Evolutionary conservation across 1,140 invertebrate genomes (phyloP).

Genomic region (Drosophila tropicalis): DNA sequence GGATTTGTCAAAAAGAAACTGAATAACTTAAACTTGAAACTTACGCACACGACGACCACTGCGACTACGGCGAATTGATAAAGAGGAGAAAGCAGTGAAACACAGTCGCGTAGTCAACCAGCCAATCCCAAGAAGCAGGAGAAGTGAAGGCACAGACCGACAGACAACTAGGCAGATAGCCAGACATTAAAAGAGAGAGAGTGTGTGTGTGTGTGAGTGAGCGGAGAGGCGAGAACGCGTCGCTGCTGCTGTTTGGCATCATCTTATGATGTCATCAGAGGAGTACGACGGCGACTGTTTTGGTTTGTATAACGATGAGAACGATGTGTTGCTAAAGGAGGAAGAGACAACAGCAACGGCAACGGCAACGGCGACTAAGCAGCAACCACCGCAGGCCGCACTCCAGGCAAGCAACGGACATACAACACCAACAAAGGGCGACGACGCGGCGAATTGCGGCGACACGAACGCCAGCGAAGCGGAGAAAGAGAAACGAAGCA

Average conservation of each 20-base stretch:
- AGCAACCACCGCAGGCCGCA: slow-evolving; percentile 41
- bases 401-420: slow-evolving; percentile 66
- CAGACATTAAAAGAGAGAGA: slow-evolving; percentile 33
- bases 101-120: neutral
- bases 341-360: slow-evolving; percentile 44
- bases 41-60: slow-evolving; percentile 53
- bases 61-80: slow-evolving; percentile 41
- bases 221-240: slow-evolving; percentile 30
- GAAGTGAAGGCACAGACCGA: slow-evolving; percentile 35
- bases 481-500: slow-evolving; percentile 50
- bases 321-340: slow-evolving; percentile 93
- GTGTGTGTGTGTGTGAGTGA: neutral
- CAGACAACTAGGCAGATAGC: slow-evolving; percentile 37
- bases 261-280: slow-evolving; percentile 97
- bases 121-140: slow-evolving; percentile 41
- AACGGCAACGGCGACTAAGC: slow-evolving; percentile 46
- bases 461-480: slow-evolving; percentile 43
- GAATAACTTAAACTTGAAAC: slow-evolving; percentile 59
- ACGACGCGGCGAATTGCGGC: slow-evolving; percentile 70
- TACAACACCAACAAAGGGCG: slow-evolving; percentile 53
- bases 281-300: slow-evolving; percentile 93
- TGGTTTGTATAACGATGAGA: slow-evolving; percentile 91
- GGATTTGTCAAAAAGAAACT: slow-evolving; percentile 31
- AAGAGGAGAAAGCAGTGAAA: slow-evolving; percentile 37
- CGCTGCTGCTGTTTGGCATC: slow-evolving; percentile 81